Conservation (phyloP, 1,140 invertebrate species). For the Dinoponera quadriceps region DNA sequence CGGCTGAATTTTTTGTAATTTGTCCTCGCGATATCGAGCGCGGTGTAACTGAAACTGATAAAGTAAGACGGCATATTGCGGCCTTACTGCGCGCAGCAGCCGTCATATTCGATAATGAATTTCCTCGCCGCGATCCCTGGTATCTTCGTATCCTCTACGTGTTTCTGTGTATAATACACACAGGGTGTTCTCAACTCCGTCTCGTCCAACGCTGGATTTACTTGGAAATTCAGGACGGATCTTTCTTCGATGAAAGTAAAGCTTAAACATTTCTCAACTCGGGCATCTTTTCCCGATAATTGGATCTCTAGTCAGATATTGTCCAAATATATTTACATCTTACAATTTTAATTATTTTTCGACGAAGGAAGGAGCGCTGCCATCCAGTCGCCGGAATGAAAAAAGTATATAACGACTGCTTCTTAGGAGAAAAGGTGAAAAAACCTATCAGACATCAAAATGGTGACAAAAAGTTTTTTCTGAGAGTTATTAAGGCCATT, state of each 20-base stretch:
- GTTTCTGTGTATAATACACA: neutral
- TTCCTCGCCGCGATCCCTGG: neutral
- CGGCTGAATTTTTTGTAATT: slow-evolving; percentile 56
- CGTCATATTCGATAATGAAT: slow-evolving; percentile 41
- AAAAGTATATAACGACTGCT: too few relatives aligned
- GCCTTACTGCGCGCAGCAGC: neutral
- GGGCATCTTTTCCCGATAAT: too few relatives aligned
- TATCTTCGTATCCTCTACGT: neutral
- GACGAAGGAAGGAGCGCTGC: too few relatives aligned
- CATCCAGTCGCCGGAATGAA: too few relatives aligned
- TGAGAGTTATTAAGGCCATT: too few relatives aligned
- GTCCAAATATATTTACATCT: too few relatives aligned
- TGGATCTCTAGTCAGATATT: too few relatives aligned
- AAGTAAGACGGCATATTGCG: slow-evolving; percentile 9
- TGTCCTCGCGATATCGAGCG: slow-evolving; percentile 26
- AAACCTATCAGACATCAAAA: too few relatives aligned
- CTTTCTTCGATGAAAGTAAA: neutral
- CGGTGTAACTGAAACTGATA: slow-evolving; percentile 3
- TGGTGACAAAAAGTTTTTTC: too few relatives aligned
- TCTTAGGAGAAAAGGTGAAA: too few relatives aligned
- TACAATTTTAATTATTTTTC: too few relatives aligned
- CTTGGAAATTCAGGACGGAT: neutral
- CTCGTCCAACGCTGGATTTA: neutral
- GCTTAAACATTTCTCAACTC: too few relatives aligned
- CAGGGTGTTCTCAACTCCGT: neutral